Base-by-base conservation (phyloP, 2,888 invertebrate species). In the Microctonus brassicae region DNA sequence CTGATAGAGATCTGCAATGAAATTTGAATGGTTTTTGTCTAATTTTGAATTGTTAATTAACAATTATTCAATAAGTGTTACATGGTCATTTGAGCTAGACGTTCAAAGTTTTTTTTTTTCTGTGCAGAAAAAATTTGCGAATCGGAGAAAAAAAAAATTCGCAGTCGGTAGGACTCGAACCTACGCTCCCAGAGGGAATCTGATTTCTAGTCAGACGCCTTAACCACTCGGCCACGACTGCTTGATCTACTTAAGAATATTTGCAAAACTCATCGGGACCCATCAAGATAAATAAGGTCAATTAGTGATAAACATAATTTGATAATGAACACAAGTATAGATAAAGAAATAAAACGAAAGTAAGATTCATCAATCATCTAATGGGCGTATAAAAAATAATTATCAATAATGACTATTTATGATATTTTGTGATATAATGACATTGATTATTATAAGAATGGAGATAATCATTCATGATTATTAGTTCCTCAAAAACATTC, bases 161-260 rank as follows among this genome's bases (percentile, higher is more conserved):
- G 93, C 94, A 93, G 93, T 92, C 93, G 93, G 93, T 93, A 94
- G 93, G 94, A 94, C 93, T 94, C 93, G 94, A 94, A 94, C 94
- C 94, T 94, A 93, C 93, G 94, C 94, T 93, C 93, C 93, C 93
- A 94, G 93, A 94, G 93, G 93, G 93, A 93, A 93, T 93, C 93
- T 93, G 93, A 93, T 93, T 93, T 93, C 93, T 92, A 94, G 93
- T 93, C 93, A 93, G 93, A 93, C 93, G 93, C 93, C 93, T 93
- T 93, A 93, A 93, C 93, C 93, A 92, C 93, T 93, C 93, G 93
- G 93, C 93, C 93, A 93, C 92, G 93, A 92, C 93, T 93, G 93
- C 93, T 88, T 80, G 79, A 64, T 4, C 3, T 1, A 10, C 13
- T 39, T 3, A 13, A 10, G 1, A 13, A n/a, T 39, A 1, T 7